Evolutionary conservation across 2,888 invertebrate genomes (phyloP), one percentile per base, ranked within the genome.

Genomic region (Miltochrista miniata): DNA sequence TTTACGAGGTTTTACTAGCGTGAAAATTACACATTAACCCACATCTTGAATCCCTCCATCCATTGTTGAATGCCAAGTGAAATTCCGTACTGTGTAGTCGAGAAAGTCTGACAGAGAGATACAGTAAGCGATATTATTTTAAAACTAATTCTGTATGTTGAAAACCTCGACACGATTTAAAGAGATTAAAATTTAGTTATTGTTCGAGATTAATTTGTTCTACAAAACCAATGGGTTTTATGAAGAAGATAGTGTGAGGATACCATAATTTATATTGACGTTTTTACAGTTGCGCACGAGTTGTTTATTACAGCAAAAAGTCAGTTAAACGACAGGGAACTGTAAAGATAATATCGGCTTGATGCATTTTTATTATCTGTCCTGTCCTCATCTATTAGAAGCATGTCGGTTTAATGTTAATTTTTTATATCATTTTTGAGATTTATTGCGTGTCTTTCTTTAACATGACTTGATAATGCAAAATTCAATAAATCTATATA

Each of bases 291-390:
- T 66, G 66, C 39, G 62, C 65, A 61, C 56, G 67, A 64, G 68
- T 68, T 64, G 64, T 77, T 81, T 74, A 76, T 74, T 61, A 72
- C 58, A 51, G 67, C 68, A 81, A 81, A 81, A 78, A 78, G 61
- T 60, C 41, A 51, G 62, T 66, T 67, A 66, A 65, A 65, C 59
- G 64, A 60, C 67, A 58, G 57, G 62, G 63, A 60, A 64, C 68
- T 56, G 60, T 57, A 59, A 62, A 70, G 62, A 70, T 72, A 67
- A 68, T 59, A 63, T 64, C 39, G 9, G 13, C 51, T 56, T 52
- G 63, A 53, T 61, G 65, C 45, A 51, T 70, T 74, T 72, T 74
- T 66, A 61, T 51, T 48, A 45, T 50, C 29, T 43, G 51, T 54
- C 52, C 29, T 43, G 51, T 54, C 52, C 53, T 60, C 76, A 74